Conservation (phyloP, 2,888 invertebrate genomes). For the Nomada lathburiana region DNA sequence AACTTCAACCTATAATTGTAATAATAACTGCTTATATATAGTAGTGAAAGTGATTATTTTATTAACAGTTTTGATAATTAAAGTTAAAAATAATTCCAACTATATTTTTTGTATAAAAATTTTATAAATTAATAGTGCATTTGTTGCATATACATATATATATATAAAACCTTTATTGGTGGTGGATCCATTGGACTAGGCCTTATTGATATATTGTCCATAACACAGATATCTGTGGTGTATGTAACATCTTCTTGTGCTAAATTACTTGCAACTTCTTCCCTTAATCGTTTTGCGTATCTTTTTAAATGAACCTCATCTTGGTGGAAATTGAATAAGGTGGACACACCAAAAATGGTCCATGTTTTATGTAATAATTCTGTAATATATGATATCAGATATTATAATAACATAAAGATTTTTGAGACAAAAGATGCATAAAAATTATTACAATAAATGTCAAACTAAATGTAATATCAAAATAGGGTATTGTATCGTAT, state of each 20-base stretch:
- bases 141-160: neutral
- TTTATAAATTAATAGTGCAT: neutral
- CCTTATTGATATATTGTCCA: constrained; percentile 60
- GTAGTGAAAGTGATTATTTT: no score
- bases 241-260: constrained; percentile 77
- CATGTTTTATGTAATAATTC: constrained; percentile 80
- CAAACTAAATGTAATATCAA: neutral
- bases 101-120: neutral
- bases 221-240: constrained; percentile 70
- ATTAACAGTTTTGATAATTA: neutral
- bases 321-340: constrained; percentile 77
- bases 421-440: neutral
- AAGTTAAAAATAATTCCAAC: neutral
- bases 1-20: constrained; percentile 69
- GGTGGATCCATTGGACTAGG: constrained; percentile 70
- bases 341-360: constrained; percentile 80
- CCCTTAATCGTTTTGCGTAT: constrained; percentile 80
- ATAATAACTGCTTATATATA: neutral
- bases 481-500: constrained; percentile 1
- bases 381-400: constrained; percentile 52
- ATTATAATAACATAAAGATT: neutral
- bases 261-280: constrained; percentile 77
- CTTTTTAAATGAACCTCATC: constrained; percentile 78
- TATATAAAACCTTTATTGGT: constrained; percentile 71
- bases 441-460: neutral